Conservation (phyloP, 2,113 vertebrate genomes). For the Brachirus orientalis region DNA sequence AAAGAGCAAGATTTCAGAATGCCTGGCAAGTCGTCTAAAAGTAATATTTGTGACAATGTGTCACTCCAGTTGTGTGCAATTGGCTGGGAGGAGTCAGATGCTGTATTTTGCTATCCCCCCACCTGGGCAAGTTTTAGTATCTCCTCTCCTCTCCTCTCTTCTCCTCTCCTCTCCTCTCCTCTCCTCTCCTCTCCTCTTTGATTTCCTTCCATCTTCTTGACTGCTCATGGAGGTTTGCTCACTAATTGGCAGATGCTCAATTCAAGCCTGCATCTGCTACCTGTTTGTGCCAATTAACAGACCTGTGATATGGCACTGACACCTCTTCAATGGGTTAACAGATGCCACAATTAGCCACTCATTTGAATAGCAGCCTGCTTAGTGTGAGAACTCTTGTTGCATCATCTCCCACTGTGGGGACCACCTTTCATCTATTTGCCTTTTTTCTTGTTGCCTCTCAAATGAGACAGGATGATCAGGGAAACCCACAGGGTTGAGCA, state of each 20-base stretch:
- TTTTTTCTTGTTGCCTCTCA: constrained; percentile 56
- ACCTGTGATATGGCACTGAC: constrained; percentile 75
- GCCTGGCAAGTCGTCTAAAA: too few relatives aligned
- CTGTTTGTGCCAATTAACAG: constrained; percentile 84
- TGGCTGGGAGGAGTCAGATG: background rate
- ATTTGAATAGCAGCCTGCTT: constrained; percentile 89
- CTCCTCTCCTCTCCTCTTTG: constrained; percentile 1
- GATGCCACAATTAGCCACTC: constrained; percentile 89
- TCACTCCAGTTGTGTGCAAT: too few relatives aligned
- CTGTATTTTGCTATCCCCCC: background rate
- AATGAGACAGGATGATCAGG: constrained; percentile 53
- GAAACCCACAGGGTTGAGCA: constrained; percentile 57
- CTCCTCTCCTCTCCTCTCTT: background rate
- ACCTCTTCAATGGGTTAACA: constrained; percentile 86
- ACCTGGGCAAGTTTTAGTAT: too few relatives aligned
- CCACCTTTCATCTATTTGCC: constrained; percentile 66
- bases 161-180: background rate
- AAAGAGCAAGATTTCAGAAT: too few relatives aligned
- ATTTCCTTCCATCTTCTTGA: constrained; percentile 45
- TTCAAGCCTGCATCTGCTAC: constrained; percentile 78
- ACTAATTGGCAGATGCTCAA: constrained; percentile 79
- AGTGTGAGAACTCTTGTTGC: constrained; percentile 80
- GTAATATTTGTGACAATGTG: too few relatives aligned
- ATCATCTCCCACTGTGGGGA: constrained; percentile 83
- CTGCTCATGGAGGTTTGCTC: constrained; percentile 59